Evolutionary conservation across 1,140 invertebrate genomes (phyloP).

Genomic region (Heliconius melpomene): DNA sequence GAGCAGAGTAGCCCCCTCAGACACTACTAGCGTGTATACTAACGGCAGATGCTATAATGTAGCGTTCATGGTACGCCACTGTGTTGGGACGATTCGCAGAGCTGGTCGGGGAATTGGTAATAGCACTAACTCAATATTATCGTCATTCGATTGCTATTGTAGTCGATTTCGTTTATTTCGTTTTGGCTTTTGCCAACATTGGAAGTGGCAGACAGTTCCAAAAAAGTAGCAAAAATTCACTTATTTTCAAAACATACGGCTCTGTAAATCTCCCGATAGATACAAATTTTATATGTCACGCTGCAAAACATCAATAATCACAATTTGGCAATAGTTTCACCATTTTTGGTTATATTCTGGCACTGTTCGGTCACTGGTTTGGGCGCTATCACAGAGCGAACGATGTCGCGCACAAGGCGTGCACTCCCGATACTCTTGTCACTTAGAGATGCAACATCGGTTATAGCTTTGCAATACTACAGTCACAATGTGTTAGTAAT

Average conservation of each 20-base stretch:
- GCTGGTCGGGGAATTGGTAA: conserved; percentile 33
- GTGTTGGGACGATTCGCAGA: conserved; percentile 55
- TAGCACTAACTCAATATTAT: neutral
- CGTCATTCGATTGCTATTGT: neutral
- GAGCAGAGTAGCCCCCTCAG: conserved; percentile 60
- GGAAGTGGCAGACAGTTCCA: neutral
- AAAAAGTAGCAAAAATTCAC: conserved; percentile 13
- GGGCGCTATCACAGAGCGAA: neutral
- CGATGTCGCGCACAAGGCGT: neutral
- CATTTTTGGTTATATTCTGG: conserved; percentile 14
- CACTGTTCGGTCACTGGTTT: conserved; percentile 23
- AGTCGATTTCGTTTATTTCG: neutral
- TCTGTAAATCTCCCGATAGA: conserved; percentile 40
- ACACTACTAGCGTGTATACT: conserved; percentile 55
- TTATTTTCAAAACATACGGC: conserved; percentile 23
- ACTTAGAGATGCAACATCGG: neutral
- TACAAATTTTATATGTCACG: conserved; percentile 23
- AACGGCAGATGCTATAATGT: conserved; percentile 64
- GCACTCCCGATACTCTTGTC: neutral
- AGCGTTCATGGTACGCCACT: conserved; percentile 70
- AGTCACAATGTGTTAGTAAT: neutral
- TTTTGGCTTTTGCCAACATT: neutral
- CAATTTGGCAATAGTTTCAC: conserved; percentile 22
- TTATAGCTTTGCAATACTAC: neutral
- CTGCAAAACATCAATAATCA: conserved; percentile 19